These are phyloP conservation scores for Callipepla californica DNA, from an alignment of 2,113 vertebrate species.

Conservation along the genomic window DNA sequence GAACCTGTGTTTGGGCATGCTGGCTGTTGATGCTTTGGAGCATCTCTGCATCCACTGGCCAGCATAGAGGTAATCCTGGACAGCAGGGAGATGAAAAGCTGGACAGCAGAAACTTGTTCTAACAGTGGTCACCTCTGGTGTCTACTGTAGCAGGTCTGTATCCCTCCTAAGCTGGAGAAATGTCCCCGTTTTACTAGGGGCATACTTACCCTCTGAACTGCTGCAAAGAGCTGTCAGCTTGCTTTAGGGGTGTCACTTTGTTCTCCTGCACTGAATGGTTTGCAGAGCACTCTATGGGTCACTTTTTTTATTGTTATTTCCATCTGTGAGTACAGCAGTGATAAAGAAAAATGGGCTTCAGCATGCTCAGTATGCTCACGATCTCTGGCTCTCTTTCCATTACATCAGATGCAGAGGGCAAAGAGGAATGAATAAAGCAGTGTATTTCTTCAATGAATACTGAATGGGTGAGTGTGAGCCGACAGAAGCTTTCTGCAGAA, in stretches of 20 bases:
- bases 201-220: not conserved
- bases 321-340: not conserved
- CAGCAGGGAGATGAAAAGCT: not conserved
- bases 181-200: not conserved
- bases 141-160: fast-evolving
- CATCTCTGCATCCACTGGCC: not conserved
- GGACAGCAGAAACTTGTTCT: not conserved
- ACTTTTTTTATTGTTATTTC: not conserved
- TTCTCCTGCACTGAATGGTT: not conserved
- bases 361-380: fast-evolving
- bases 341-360: not conserved
- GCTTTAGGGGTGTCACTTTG: not conserved
- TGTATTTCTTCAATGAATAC: constrained; percentile 22
- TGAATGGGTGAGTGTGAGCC: constrained; percentile 21
- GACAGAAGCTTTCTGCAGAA: constrained; percentile 15
- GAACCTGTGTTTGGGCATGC: not conserved
- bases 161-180: not conserved
- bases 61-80: not conserved
- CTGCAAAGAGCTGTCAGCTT: not conserved
- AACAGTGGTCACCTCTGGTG: too few species aligned
- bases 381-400: not conserved
- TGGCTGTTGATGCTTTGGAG: not conserved
- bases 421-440: constrained; percentile 18
- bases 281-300: not conserved
- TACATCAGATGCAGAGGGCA: not conserved